Base-by-base conservation (phyloP, 2,888 invertebrate species). In the Leuctra nigra region DNA sequence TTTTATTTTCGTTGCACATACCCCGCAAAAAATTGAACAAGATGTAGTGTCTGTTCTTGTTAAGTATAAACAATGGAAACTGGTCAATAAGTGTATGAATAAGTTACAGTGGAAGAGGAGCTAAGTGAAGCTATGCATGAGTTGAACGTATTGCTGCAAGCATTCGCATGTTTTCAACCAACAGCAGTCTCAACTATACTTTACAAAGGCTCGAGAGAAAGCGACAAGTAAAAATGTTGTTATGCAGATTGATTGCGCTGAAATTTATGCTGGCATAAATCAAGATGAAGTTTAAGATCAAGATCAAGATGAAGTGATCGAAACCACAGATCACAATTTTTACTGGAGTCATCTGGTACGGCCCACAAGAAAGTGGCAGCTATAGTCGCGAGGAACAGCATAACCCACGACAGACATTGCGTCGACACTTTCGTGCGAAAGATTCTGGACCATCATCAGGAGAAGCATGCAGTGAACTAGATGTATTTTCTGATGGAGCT, bases 261-360 rank as follows among this genome's bases (percentile, higher is more conserved):
- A 48, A 16, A 47, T 24, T 16, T 47, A 23, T 24, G 25, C 24
- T 23, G 22, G 47, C 25, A n/a, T 24, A 11, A 29, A 48, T 33
- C 33, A 48, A 48, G 29, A 48, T 16, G 48, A 48, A 48, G 29
- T 48, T 9, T 23, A 41, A 23, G n/a, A n/a, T n/a, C n/a, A n/a
- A n/a, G n/a, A n/a, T n/a, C n/a, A 25, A 13, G 23, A 44, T 25
- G n/a, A 41, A 44, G 24, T 44, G 54, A 44, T 29, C 24, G 13
- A 41, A 54, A 13, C 20, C 44, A 29, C 54, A 54, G 46, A 44
- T 54, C 13, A 35, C 54, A n/a, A 46, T 41, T 9, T 54, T 54
- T 18, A 54, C 44, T 1, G 29, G 18, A 44, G 44, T 53, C 39
- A 33, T 36, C 22, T 52, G 57, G 57, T 53, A 46, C 22, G 55